Evolutionary conservation across 2,888 invertebrate species (phyloP).

Genomic region (Torymus auratus): DNA sequence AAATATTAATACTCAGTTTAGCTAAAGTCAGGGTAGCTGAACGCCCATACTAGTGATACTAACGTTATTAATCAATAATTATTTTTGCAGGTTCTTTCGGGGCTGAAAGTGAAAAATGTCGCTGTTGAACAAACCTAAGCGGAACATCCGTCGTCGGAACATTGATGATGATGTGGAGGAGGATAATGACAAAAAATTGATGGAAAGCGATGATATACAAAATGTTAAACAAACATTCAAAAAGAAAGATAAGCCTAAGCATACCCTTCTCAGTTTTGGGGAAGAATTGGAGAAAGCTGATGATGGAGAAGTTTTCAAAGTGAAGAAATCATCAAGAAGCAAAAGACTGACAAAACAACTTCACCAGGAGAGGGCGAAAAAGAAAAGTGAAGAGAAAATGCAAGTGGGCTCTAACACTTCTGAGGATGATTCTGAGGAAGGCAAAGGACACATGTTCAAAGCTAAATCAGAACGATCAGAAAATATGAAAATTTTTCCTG

Average conservation of each 20-base stretch:
- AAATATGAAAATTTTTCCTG: slow-evolving; percentile 87
- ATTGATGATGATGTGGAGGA: slow-evolving; percentile 84
- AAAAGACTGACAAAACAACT: slow-evolving; percentile 91
- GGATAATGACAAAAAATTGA: slow-evolving; percentile 81
- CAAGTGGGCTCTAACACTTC: slow-evolving; percentile 78
- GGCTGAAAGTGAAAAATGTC: slow-evolving; percentile 80
- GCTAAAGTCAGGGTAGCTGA: too few relatives aligned
- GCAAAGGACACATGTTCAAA: slow-evolving; percentile 78
- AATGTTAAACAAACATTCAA: slow-evolving; percentile 77
- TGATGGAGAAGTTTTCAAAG: slow-evolving; percentile 93
- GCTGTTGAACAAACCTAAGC: slow-evolving; percentile 91
- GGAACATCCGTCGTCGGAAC: slow-evolving; percentile 87
- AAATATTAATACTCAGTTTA: too few relatives aligned
- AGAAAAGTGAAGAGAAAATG: slow-evolving; percentile 78
- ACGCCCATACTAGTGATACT: too few relatives aligned
- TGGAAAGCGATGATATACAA: slow-evolving; percentile 75
- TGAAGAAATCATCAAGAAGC: slow-evolving; percentile 96
- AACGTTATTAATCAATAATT: too few relatives aligned
- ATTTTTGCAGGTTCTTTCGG: slow-evolving; percentile 3
- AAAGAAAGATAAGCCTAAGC: slow-evolving; percentile 78
- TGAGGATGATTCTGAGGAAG: slow-evolving; percentile 81
- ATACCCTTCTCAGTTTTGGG: slow-evolving; percentile 88
- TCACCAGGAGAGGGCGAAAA: slow-evolving; percentile 85
- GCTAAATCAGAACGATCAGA: slow-evolving; percentile 77
- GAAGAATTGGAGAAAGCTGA: slow-evolving; percentile 82